These are phyloP conservation scores for Cochlearius cochlearius DNA, from an alignment of 2,113 vertebrate genomes.

Conservation along the genomic window DNA sequence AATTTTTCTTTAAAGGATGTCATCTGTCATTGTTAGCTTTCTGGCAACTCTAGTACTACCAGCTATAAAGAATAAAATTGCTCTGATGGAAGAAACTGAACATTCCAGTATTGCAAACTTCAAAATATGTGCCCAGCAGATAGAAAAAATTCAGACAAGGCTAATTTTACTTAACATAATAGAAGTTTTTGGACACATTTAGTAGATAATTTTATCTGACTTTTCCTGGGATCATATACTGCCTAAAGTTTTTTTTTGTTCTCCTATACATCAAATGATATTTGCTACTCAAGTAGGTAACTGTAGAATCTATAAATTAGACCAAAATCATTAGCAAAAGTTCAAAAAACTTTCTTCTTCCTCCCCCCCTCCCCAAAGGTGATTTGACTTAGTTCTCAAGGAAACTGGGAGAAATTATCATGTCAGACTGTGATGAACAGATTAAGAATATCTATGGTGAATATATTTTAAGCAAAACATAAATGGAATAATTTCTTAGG, in stretches of 20 bases:
- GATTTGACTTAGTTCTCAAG: background rate
- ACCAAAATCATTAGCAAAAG: background rate
- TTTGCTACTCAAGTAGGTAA: background rate
- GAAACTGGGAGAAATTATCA: background rate
- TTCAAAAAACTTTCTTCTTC: background rate
- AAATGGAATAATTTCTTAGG: background rate
- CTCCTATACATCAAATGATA: background rate
- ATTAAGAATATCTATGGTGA: background rate
- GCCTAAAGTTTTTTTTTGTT: background rate
- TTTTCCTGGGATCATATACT: background rate
- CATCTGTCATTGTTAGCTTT: constrained; percentile 22
- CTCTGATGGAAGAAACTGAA: background rate
- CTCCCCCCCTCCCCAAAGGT: background rate
- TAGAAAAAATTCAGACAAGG: background rate
- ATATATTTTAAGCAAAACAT: background rate
- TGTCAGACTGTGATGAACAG: background rate
- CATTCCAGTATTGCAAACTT: background rate
- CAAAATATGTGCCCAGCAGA: background rate
- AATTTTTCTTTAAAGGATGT: constrained; percentile 30
- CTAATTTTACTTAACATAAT: background rate
- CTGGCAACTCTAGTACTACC: background rate
- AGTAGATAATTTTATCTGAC: background rate
- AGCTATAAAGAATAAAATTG: background rate
- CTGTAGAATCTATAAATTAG: background rate
- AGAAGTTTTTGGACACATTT: background rate